Base-by-base conservation (phyloP, 2,113 vertebrate genomes). In the Anseranas semipalmata region DNA sequence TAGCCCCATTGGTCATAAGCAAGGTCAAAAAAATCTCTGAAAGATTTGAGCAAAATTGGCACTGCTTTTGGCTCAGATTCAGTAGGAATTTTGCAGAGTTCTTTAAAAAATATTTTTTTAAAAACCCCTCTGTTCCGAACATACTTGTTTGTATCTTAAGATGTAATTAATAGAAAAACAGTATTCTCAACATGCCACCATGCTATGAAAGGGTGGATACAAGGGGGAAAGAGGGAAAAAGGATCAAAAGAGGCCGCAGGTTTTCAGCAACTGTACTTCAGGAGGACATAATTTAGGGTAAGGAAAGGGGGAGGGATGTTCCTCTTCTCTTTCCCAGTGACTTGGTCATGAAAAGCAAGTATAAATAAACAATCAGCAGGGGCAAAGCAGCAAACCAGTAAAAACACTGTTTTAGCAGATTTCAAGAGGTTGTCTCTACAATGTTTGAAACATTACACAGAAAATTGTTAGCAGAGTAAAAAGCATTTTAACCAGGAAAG, bases 11-110 rank as follows among this genome's bases (percentile, higher is more conserved):
- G 96, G 96, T 98, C 97, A 91, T 56, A 95, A 62, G 81, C 84
- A 94, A 84, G 97, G 97, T 98, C 97, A 97, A 72, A 86, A 85
- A 91, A 90, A 94, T 87, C 85, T 93, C 85, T 8, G 90, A 91
- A 90, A 87, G 66, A 76, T 59, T 89, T 95, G 83, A 97, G 63
- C 68, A 97, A 97, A 97, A 97, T n/a, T 97, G 97, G 96, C 93
- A 97, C 93, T 50, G 70, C 53, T 95, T 94, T 97, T 97, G 97
- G 96, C 95, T 96, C 66, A 32, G 60, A 87, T 97, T 97, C 94
- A 96, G 78, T 75, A 52, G 92, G 66, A 97, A 93, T 92, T 97
- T 90, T 94, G 52, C 87, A 89, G 21, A 62, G 68, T 50, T 94
- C 87, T 93, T 90, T 28, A 80, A 88, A 95, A 95, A 88, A 18